phyloP scores from a whole-genome alignment of 2,113 vertebrate genomes.

The Cebidichthys violaceus region DNA sequence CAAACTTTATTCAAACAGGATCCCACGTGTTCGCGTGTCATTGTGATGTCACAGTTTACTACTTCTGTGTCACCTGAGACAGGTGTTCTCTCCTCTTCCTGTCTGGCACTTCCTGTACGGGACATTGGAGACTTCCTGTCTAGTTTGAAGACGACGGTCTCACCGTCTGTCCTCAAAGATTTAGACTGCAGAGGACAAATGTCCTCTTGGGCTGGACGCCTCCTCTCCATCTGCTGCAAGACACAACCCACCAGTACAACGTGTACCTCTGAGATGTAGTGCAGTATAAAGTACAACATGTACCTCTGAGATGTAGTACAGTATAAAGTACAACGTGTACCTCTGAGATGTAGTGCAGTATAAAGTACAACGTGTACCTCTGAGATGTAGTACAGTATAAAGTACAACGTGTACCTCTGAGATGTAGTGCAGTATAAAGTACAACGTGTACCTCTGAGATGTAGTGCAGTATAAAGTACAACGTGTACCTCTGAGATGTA shows the following conservation, averaged over 20 bases:
- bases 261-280: too few species aligned
- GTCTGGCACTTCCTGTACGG: background rate
- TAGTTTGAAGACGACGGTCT: background rate
- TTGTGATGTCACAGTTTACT: background rate
- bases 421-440: too few species aligned
- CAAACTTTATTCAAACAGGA: background rate
- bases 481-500: too few species aligned
- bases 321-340: too few species aligned
- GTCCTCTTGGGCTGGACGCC: conserved; percentile 8
- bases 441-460: too few species aligned
- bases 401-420: too few species aligned
- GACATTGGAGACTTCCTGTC: background rate
- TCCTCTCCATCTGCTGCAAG: background rate
- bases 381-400: too few species aligned
- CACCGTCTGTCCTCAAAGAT: background rate
- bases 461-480: too few species aligned
- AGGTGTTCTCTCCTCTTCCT: conserved; percentile 15
- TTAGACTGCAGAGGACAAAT: conserved; percentile 38
- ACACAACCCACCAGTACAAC: background rate
- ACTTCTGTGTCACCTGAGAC: conserved; percentile 23
- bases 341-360: too few species aligned
- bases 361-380: too few species aligned
- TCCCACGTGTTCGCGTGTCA: background rate
- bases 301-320: too few species aligned
- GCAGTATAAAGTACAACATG: too few species aligned